Conservation (phyloP, 1,140 invertebrate species). For the Atta colombica region DNA sequence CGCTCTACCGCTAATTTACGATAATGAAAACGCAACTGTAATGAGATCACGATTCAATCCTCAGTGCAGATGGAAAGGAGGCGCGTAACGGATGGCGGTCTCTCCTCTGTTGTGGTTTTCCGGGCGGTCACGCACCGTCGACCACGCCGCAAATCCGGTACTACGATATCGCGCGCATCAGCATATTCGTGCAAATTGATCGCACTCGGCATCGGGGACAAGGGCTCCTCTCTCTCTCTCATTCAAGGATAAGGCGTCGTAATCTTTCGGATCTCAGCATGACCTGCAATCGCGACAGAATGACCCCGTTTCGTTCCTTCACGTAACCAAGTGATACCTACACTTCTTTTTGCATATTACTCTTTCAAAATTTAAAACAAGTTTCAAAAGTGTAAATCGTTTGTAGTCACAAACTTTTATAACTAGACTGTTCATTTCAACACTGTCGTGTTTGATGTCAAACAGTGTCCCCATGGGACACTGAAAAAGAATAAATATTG, state of each 20-base stretch:
- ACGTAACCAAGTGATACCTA: background rate
- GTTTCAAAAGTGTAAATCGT: too few relatives aligned
- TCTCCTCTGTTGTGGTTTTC: conserved; percentile 81
- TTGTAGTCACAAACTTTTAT: too few relatives aligned
- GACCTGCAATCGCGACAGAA: background rate
- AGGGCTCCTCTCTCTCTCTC: conserved; percentile 57
- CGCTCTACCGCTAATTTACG: conserved; percentile 12
- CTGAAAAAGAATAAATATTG: too few relatives aligned
- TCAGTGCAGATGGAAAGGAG: conserved; percentile 69
- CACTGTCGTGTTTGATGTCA: too few relatives aligned
- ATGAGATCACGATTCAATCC: conserved; percentile 72
- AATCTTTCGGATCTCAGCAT: conserved; percentile 36
- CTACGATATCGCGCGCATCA: conserved; percentile 68
- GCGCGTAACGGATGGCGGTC: conserved; percentile 77
- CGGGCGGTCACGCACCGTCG: conserved; percentile 81
- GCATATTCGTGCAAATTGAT: conserved; percentile 79
- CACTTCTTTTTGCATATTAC: background rate
- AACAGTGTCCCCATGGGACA: too few relatives aligned
- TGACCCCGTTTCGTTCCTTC: conserved; percentile 5
- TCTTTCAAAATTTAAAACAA: background rate
- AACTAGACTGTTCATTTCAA: too few relatives aligned
- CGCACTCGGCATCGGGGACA: conserved; percentile 72
- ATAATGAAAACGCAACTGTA: conserved; percentile 54
- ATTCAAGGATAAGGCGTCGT: conserved; percentile 12
- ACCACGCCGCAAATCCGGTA: conserved; percentile 78